Evolutionary conservation across 2,113 vertebrate genomes (phyloP), one percentile per base, ranked within the genome.

Genomic region (Microcebus lehilahytsara): DNA sequence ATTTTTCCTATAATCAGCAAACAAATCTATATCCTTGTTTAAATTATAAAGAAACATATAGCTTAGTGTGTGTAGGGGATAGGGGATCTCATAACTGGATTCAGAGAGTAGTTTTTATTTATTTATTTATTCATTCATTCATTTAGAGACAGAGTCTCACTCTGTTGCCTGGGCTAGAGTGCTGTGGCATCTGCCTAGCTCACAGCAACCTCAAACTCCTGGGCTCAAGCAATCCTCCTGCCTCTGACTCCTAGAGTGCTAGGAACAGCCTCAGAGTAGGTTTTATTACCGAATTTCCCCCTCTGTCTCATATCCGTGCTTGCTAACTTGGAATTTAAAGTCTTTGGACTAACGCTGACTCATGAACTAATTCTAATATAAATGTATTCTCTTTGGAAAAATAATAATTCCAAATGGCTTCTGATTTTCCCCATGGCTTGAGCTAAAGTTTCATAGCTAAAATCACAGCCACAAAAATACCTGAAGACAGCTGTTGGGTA

Each of bases 281-380:
- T 66, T 89, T 75, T 93, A 62, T n/a, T 96, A 85, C 34, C 30
- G 14, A 64, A 1, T 34, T 91, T 74, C 67, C 22, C 58, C 58
- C 32, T 91, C 42, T 62, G 11, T 58, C 22, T 25, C 37, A 51
- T 2, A 81, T 40, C 37, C 5, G 32, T 78, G 69, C 53, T 86
- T 92, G 79, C 25, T 87, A n/a, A 46, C 32, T 60, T 93, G 49
- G 53, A 67, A 83, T 62, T 81, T 89, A 95, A 95, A 85, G 17
- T 93, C 74, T 96, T 71, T 75, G 27, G 46, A 71, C 62, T 74
- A 95, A 93, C 40, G 72, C 3, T 84, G 75, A 89, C 62, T 75
- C n/a, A 85, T 87, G 58, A 92, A 84, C 42, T 86, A 84, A 86
- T 56, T 90, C 62, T 89, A 22, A 58, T 58, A 25, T 71, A 84